phyloP scores from a whole-genome alignment of 2,888 invertebrate genomes.

The Meloe dianella region DNA sequence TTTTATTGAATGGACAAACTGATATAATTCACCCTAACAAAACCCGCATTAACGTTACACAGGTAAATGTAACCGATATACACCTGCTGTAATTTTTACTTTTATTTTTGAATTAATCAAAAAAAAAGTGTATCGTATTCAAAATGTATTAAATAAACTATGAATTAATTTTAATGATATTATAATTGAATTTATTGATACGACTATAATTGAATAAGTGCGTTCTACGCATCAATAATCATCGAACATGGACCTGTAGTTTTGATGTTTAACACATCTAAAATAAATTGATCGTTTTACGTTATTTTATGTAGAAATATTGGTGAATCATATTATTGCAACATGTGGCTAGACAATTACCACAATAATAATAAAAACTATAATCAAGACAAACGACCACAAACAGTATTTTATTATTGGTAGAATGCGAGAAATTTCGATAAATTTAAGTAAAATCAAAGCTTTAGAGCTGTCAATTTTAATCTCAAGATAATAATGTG shows the following conservation, averaged over 20 bases:
- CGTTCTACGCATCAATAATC: constrained; percentile 24
- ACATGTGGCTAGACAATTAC: constrained; percentile 27
- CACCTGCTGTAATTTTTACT: constrained; percentile 7
- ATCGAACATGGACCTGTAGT: constrained; percentile 17
- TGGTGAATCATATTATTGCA: constrained; percentile 18
- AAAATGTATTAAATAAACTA: not conserved
- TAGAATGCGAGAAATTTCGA: not conserved
- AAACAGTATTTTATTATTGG: not conserved
- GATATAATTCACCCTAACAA: constrained; percentile 10
- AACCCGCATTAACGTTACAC: constrained; percentile 5
- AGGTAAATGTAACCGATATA: constrained; percentile 13
- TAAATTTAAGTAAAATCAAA: not conserved
- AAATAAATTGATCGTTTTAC: constrained; percentile 26
- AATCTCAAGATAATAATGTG: too few species aligned
- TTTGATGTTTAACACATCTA: constrained; percentile 21
- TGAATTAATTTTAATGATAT: too few species aligned
- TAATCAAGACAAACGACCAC: not conserved
- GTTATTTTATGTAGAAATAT: constrained; percentile 5
- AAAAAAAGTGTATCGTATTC: not conserved
- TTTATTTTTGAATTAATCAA: not conserved
- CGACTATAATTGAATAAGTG: too few species aligned
- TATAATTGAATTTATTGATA: too few species aligned
- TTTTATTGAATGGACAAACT: constrained; percentile 6
- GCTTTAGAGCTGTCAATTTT: too few species aligned
- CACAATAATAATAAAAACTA: constrained; percentile 7